A percentile compares a stretch with the other conserved stretches of the same genome.
These are phyloP conservation scores for Brachynemurus nebulosus DNA, from an alignment of 2,888 invertebrate genomes.

Conservation along the genomic window DNA sequence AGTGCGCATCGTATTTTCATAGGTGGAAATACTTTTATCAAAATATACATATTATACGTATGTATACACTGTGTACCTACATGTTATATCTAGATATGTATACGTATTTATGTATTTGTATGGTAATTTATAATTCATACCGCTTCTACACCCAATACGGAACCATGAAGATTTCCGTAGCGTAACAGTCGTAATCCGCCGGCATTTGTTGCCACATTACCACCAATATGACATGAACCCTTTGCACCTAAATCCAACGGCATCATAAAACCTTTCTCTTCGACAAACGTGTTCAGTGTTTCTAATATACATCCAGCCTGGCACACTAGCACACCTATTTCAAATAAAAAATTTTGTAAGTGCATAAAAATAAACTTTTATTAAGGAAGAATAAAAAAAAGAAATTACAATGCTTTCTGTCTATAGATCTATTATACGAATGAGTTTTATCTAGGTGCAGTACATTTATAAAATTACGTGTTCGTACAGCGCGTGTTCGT, in stretches of 20 bases:
- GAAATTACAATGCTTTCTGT: no score
- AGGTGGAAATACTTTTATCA: no score
- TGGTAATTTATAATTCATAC: slow-evolving; percentile 38
- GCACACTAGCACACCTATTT: slow-evolving; percentile 58
- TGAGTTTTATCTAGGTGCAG: no score
- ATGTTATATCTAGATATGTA: no score
- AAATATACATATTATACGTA: neutral
- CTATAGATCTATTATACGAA: no score
- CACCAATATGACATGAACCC: slow-evolving; percentile 89
- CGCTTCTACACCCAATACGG: slow-evolving; percentile 80
- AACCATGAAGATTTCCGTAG: slow-evolving; percentile 91
- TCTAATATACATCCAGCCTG: slow-evolving; percentile 93
- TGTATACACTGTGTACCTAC: no score
- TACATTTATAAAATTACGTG: no score
- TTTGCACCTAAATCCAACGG: slow-evolving; percentile 96
- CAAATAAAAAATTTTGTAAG: neutral
- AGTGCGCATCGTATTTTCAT: no score
- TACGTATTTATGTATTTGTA: neutral
- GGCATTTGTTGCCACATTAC: slow-evolving; percentile 92
- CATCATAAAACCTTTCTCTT: slow-evolving; percentile 69
- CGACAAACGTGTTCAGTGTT: slow-evolving; percentile 60
- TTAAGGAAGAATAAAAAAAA: no score
- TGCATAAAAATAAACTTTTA: neutral
- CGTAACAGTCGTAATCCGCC: slow-evolving; percentile 88
- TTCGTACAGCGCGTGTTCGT: no score